Evolutionary conservation across 2,888 invertebrate genomes (phyloP), one percentile per base, ranked within the genome.

Genomic region (Calameuta pallipes): DNA sequence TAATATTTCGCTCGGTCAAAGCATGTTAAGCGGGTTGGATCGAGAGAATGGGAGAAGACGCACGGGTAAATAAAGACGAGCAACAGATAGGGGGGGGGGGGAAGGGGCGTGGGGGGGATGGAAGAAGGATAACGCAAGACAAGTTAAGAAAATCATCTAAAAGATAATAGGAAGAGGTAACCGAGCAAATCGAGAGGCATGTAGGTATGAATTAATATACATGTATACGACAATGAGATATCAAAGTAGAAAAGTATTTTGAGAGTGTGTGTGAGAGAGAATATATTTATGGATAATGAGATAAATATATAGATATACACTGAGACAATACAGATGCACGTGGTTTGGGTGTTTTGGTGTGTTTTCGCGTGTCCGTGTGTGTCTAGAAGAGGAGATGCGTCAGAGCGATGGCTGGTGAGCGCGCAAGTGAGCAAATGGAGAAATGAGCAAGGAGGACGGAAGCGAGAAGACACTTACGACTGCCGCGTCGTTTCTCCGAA

Each of bases 401-500:
- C 84, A 87, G 86, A 84, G 81, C 85, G 86, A 85, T 85, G 83
- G 83, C 80, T 80, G 80, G 81, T 75, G 77, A 37, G 13, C 13
- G 13, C 13, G 37, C 13, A 13, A 37, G 13, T 37, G 77, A 75
- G 74, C 23, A 78, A 36, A 71, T 75, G 76, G 74, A 31, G 75
- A 75, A 78, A 80, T 71, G 78, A 23, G 79, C 71, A 76, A 75
- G 34, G 69, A 76, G 34, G 69, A 76, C 74, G 35, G 78, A 37
- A 37, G 13, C 13, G 37, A 37, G 31, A 79, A 36, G 1, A 80
- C 90, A 95, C 96, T 95, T 93, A 96, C 96, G 95, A 93, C 96
- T 94, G 86, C 95, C 95, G 86, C 92, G 90, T 80, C 91, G 89
- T 82, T 92, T 92, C 75, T 92, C 92, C 78, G 94, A 94, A 76